Evolutionary conservation across 2,797 vertebrate genomes (phyloP), one percentile per base, ranked within the genome.

Genomic region (Xiphorhynchus erythropygius): DNA sequence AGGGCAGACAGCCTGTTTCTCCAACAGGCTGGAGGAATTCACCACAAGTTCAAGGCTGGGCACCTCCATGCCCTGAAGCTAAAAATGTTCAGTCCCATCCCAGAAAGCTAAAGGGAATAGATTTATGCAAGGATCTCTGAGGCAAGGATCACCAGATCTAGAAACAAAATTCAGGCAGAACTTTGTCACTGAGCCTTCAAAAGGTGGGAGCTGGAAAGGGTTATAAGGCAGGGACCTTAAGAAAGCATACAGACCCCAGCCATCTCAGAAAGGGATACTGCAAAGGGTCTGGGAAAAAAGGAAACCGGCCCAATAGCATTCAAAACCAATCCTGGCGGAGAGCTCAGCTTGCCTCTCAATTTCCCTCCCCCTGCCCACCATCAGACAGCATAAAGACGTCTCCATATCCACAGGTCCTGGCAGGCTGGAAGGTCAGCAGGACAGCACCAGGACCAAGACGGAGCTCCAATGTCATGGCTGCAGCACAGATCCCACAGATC

Each of bases 401-500:
- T 33, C 55, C 41, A 28, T 16, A 50, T 8, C 32, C 47, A 56
- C 1, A 11, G 47, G 42, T 67, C 39, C 53, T 78, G 65, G 44
- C 37, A 60, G 47, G 41, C 24, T 86, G 87, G 25, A 67, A 22
- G 23, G 53, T 49, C 64, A 76, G 23, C 19, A 62, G 60, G 28
- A 42, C 28, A 52, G 75, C 59, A 46, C 15, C 59, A 50, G 47
- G 17, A 62, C 50, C 44, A 32, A 42, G 47, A 42, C 1, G 21
- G 35, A 62, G 49, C 39, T 55, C 24, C 0, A 0, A 55, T 3
- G n/a, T 18, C 46, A 49, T 0, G 30, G 41, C 47, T 30, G 5
- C 25, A 32, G 22, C 37, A 41, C 62, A 62, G 65, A 42, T 32
- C 42, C 60, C 47, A 25, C 0, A 0, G 21, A 39, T 52, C 57